Conservation (phyloP, 1,140 invertebrate genomes). For the Cephus cinctus region DNA sequence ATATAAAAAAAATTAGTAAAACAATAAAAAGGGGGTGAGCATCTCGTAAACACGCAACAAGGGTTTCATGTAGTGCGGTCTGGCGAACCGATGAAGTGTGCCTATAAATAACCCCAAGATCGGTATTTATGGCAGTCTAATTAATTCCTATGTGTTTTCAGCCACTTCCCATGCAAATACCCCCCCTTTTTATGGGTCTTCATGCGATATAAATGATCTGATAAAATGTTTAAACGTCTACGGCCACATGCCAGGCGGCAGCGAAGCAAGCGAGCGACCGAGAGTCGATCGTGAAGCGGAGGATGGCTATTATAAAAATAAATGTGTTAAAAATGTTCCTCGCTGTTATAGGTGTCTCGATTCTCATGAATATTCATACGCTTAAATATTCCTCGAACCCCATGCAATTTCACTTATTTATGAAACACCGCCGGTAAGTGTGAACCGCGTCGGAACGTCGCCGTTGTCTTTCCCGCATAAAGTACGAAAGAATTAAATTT, state of each 20-base stretch:
- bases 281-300: no score
- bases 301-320: no score
- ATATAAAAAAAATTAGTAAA: no score
- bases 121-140: slow-evolving; percentile 39
- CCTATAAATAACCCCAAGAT: slow-evolving; percentile 28
- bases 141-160: slow-evolving; percentile 43
- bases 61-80: slow-evolving; percentile 9
- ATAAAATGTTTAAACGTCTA: slow-evolving; percentile 39
- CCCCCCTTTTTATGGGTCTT: slow-evolving; percentile 35
- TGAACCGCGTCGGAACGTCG: no score
- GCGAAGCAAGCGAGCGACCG: slow-evolving; percentile 14
- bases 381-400: slow-evolving; percentile 36
- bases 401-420: no score
- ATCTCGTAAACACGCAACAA: slow-evolving; percentile 17
- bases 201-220: slow-evolving; percentile 45
- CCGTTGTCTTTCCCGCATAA: no score
- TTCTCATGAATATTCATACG: slow-evolving; percentile 47
- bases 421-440: no score
- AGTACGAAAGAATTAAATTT: no score
- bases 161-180: slow-evolving; percentile 41
- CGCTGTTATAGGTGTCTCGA: slow-evolving; percentile 19
- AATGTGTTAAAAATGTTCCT: neutral
- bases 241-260: slow-evolving; percentile 15
- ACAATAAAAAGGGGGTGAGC: no score
- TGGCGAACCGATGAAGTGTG: slow-evolving; percentile 13